Evolutionary conservation across 2,113 vertebrate genomes (phyloP).

Genomic region (Poeciliopsis turrubarensis): DNA sequence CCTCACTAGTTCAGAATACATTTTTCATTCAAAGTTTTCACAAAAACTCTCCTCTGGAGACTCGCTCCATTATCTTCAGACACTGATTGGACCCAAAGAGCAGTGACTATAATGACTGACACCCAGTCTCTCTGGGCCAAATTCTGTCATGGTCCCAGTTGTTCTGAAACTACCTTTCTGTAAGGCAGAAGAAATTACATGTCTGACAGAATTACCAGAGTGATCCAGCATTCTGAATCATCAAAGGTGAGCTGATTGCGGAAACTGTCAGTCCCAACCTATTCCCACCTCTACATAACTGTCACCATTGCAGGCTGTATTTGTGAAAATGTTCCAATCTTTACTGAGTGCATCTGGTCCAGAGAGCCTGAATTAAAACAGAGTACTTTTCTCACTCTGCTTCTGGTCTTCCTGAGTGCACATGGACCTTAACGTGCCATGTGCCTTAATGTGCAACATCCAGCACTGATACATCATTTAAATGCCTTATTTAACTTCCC

Average conservation of each 20-base stretch:
- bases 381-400: background rate
- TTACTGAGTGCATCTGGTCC: background rate
- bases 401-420: background rate
- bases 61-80: constrained; percentile 1
- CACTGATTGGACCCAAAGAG: constrained; percentile 51
- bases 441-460: background rate
- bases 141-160: background rate
- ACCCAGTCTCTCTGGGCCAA: constrained; percentile 14
- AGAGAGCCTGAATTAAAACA: background rate
- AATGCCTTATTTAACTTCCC: background rate
- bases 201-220: constrained; percentile 9
- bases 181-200: background rate
- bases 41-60: background rate
- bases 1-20: background rate
- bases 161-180: background rate
- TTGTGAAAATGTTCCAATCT: background rate
- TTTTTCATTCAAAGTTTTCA: background rate
- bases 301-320: background rate
- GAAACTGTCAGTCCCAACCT: background rate
- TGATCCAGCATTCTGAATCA: constrained; percentile 1
- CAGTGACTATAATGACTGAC: constrained; percentile 12
- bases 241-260: constrained; percentile 17
- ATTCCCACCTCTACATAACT: background rate
- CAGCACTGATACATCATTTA: constrained; percentile 34
- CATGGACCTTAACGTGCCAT: background rate